These are phyloP conservation scores for Epirrhoe alternata DNA, from an alignment of 2,888 invertebrate genomes.

Conservation along the genomic window DNA sequence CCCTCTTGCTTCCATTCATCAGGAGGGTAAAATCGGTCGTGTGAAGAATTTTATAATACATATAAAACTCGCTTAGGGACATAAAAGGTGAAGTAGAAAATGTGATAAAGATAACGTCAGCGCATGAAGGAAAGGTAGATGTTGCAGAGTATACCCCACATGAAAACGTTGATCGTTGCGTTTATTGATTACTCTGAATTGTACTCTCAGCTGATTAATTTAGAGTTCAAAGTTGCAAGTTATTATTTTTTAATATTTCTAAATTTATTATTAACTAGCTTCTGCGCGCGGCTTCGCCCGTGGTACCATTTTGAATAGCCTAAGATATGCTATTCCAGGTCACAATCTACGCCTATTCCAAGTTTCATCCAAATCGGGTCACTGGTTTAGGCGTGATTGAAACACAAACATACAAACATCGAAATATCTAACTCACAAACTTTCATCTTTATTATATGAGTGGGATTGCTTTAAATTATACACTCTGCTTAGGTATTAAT, in stretches of 20 bases:
- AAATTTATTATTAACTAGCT: too few species aligned
- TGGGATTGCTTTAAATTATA: too few species aligned
- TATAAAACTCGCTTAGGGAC: constrained; percentile 76
- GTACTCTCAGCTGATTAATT: background rate
- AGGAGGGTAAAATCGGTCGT: constrained; percentile 74
- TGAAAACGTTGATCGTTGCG: background rate
- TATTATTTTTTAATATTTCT: too few species aligned
- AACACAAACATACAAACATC: too few species aligned
- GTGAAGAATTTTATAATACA: constrained; percentile 77
- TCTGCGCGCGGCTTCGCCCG: too few species aligned
- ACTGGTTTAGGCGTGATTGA: too few species aligned
- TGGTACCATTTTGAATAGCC: too few species aligned
- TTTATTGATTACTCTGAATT: background rate
- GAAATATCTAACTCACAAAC: too few species aligned
- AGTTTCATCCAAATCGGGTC: too few species aligned
- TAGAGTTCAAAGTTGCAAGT: background rate
- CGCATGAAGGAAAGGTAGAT: background rate
- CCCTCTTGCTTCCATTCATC: constrained; percentile 56
- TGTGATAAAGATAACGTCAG: constrained; percentile 49
- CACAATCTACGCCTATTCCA: too few species aligned
- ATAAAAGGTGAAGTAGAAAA: constrained; percentile 77
- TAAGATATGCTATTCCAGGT: too few species aligned
- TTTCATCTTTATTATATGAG: too few species aligned
- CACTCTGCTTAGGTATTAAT: background rate
- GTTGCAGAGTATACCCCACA: background rate